Percentiles rank a stretch among this genome's conserved stretches.
Evolutionary conservation across 1,140 invertebrate species (phyloP).

Genomic region (Drosophila tristis): DNA sequence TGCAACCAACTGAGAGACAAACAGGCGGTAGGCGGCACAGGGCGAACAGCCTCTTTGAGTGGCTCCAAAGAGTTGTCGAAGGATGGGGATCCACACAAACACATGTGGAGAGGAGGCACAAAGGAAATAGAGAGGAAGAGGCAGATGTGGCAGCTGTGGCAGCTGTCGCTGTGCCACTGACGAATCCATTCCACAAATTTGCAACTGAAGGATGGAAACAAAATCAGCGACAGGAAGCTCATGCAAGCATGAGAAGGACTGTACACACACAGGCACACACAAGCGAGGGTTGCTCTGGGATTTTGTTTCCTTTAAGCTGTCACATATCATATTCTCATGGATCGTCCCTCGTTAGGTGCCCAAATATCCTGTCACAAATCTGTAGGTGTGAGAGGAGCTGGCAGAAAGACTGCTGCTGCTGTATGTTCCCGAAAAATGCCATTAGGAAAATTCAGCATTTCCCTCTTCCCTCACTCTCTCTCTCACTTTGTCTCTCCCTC

Average conservation of each 20-base stretch:
- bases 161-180: conserved; percentile 36
- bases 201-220: conserved; percentile 41
- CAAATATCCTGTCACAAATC: conserved; percentile 56
- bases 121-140: conserved; percentile 18
- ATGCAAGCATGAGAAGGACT: conserved; percentile 16
- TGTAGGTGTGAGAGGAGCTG: conserved; percentile 26
- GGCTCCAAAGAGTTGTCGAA: conserved; percentile 1
- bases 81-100: not conserved
- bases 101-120: not conserved
- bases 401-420: not conserved
- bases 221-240: conserved; percentile 66
- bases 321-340: conserved; percentile 23
- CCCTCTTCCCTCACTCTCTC: conserved; percentile 4
- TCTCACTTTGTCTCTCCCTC: no score
- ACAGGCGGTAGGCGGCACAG: conserved; percentile 2
- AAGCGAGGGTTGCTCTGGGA: not conserved
- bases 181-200: conserved; percentile 27
- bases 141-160: conserved; percentile 34
- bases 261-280: conserved; percentile 11
- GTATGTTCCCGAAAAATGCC: conserved; percentile 41
- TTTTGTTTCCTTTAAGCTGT: not conserved
- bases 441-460: conserved; percentile 70
- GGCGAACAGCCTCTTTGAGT: conserved; percentile 12
- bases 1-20: conserved; percentile 6
- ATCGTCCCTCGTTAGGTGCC: conserved; percentile 7